Evolutionary conservation across 2,113 vertebrate genomes (phyloP), one percentile per base, ranked within the genome.

Genomic region (Hippocampus barbouri): DNA sequence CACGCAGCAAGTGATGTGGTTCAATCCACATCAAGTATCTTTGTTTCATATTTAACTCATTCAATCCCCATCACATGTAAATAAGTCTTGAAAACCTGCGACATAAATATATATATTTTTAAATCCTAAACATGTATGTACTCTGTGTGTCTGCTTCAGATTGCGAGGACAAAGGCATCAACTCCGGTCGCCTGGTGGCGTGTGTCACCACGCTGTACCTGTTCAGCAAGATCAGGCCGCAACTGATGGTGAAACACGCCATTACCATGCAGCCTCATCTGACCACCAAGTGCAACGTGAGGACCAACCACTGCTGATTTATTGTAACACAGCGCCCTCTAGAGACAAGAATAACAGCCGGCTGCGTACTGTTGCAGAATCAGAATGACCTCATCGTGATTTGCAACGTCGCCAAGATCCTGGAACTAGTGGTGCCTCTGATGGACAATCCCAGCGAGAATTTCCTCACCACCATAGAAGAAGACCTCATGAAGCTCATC

Each of bases 401-500:
- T 81, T 99, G 97, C 86, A 98, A 98, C 69, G 97, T 98, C 85
- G 96, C 97, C 76, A 98, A 98, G 90, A 98, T 99, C 82, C 84
- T 99, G 81, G 97, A 98, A 66, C 91, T 99, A 77, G 96, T 97
- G 20, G 93, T 98, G 41, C 97, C 97, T 0, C 86, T 99, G 62
- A 96, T 99, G 94, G 97, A 99, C 3, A 93, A 95, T 67, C 96
- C 97, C 11, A 98, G 97, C 73, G 97, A 97, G 86, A 98, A 93
- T 18, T 99, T 98, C 83, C 95, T 99, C 85, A 94, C 94, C 57
- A 98, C 96, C 72, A 94, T 98, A 56, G 97, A 99, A 90, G 97
- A 98, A 90, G 97, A 99, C 87, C 93, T 99, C 40, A 99, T 99
- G 97, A 99, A 98, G 83, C 96, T 99, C 18, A 98, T 98, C 80